Base-by-base conservation (phyloP, 2,888 invertebrate species). In the Charanyca ferruginea region DNA sequence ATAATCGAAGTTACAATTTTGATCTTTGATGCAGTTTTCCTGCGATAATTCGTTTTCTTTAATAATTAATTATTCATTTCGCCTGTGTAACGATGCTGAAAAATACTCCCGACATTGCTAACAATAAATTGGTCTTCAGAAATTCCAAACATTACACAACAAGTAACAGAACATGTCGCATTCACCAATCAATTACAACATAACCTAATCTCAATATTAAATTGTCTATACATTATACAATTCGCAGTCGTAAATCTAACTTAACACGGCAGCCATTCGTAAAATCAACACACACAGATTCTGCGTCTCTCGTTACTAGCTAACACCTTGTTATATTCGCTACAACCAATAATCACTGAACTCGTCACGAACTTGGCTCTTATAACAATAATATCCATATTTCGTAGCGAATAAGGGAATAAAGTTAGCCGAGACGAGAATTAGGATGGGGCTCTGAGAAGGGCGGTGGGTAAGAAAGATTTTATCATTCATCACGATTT, bases 321-420 rank as follows among this genome's bases (percentile, higher is more conserved):
- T 70, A 79, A 78, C 83, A 81, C 81, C 83, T 81, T 83, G 83
- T 84, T 85, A 84, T 55, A 59, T 47, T 44, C 35, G 41, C 83
- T 68, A 76, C 85, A 47, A 51, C 67, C 81, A 75, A 70, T 82
- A 81, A 82, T 82, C 82, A 77, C 55, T 22, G 74, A 57, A 59
- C 57, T 84, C 91, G 90, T 92, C 94, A 94, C 94, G 93, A 93
- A 81, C 84, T 74, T 64, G 75, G 60, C 84, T 85, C 89, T 93
- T 92, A 93, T 92, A 93, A 92, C 91, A 93, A 94, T 94, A 93
- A 94, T 94, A 94, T 93, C 92, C 93, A 94, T 94, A 94, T 94
- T 93, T 93, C 88, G 88, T 87, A 80, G 85, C 93, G 88, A 89
- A 91, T 94, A 93, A 90, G 94, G 94, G 91, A 92, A 93, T 93